These are phyloP conservation scores for Bembecia ichneumoniformis DNA, from an alignment of 2,888 invertebrate species.

Conservation along the genomic window DNA sequence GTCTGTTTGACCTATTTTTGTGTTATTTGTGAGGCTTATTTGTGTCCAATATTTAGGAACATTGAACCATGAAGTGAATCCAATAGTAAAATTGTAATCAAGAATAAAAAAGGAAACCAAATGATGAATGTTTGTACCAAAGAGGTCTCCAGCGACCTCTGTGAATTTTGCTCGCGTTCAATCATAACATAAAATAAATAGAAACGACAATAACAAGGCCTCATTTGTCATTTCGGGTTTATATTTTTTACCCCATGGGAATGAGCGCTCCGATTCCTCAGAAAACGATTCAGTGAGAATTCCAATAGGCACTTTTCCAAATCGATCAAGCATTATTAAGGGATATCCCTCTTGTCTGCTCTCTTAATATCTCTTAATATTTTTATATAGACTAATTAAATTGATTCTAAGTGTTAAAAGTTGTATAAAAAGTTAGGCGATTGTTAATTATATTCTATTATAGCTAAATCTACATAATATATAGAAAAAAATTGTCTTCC, in stretches of 20 bases:
- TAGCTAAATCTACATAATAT: too few species aligned
- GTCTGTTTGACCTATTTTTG: too few species aligned
- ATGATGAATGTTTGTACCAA: slow-evolving; percentile 14
- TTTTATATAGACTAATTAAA: too few species aligned
- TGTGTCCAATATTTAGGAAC: neutral
- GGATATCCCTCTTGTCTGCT: neutral
- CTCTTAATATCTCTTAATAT: neutral
- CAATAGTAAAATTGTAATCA: neutral
- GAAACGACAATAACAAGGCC: slow-evolving; percentile 10
- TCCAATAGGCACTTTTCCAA: neutral
- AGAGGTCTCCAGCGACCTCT: slow-evolving; percentile 9
- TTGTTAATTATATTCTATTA: too few species aligned
- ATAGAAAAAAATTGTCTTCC: too few species aligned
- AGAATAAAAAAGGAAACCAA: slow-evolving; percentile 9
- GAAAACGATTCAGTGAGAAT: neutral
- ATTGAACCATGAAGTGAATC: neutral
- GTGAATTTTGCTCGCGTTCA: slow-evolving; percentile 13
- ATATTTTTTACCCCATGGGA: neutral
- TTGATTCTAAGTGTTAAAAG: too few species aligned
- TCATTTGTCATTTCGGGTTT: slow-evolving; percentile 14
- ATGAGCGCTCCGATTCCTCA: neutral
- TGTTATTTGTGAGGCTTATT: too few species aligned
- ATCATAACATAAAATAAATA: slow-evolving; percentile 16
- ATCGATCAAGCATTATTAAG: neutral
- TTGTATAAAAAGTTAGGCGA: too few species aligned